Evolutionary conservation across 2,797 vertebrate species (phyloP).

Genomic region (Hafferia zeledoni): DNA sequence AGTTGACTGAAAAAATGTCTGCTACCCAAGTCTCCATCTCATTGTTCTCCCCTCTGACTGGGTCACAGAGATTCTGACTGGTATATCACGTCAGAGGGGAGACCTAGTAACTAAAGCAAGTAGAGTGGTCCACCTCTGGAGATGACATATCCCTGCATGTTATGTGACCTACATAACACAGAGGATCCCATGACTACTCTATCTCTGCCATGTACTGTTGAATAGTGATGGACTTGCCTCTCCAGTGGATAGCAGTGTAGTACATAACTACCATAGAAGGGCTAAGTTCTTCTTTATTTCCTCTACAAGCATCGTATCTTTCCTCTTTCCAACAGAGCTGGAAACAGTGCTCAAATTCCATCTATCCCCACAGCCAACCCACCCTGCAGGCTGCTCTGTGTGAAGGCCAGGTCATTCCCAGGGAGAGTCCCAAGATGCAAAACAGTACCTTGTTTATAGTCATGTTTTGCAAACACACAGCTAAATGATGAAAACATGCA

Average conservation of each 20-base stretch:
- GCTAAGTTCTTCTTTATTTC: not conserved
- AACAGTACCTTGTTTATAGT: not conserved
- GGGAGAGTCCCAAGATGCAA: not conserved
- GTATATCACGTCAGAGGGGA: not conserved
- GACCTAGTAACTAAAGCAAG: not conserved
- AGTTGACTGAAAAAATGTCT: not conserved
- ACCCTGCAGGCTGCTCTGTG: not conserved
- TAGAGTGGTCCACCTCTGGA: not conserved
- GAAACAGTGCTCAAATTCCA: not conserved
- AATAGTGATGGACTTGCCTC: not conserved
- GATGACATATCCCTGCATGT: not conserved
- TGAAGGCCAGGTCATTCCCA: not conserved
- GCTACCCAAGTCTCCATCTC: not conserved
- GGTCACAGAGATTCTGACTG: not conserved
- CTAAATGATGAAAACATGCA: not conserved
- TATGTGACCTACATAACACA: not conserved
- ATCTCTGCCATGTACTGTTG: not conserved
- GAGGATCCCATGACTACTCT: not conserved
- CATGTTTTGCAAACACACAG: slow-evolving; percentile 46
- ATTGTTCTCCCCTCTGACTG: not conserved
- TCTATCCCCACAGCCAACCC: not conserved
- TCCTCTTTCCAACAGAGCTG: not conserved
- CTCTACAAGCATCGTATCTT: accelerated
- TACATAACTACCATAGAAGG: accelerated
- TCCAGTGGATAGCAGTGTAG: not conserved